Percentiles rank a stretch among this genome's conserved stretches.
These are phyloP conservation scores for Alethe diademata DNA, from an alignment of 2,113 vertebrate genomes.

Conservation along the genomic window DNA sequence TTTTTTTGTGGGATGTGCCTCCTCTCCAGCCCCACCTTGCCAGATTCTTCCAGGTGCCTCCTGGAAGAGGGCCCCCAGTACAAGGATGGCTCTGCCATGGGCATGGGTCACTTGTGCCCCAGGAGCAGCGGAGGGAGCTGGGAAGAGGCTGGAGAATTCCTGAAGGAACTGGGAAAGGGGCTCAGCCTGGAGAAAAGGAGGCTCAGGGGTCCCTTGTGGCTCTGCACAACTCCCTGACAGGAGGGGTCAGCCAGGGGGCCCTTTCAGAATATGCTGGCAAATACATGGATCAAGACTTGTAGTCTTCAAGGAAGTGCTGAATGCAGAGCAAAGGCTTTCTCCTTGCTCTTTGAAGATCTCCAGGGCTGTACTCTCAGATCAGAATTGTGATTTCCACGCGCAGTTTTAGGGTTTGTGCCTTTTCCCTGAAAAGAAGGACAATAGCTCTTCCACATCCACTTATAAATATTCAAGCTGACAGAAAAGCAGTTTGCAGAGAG, in stretches of 20 bases:
- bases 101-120: neutral
- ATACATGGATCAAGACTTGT: accelerated
- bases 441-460: neutral
- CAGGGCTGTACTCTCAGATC: neutral
- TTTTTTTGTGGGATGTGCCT: neutral
- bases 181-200: neutral
- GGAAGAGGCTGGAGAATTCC: neutral
- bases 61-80: neutral
- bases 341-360: neutral
- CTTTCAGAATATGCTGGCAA: neutral
- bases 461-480: neutral
- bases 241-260: neutral
- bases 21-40: neutral
- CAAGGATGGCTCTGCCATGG: neutral
- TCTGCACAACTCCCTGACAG: neutral
- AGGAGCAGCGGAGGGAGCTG: neutral
- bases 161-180: neutral
- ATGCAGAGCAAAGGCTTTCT: neutral
- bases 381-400: neutral
- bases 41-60: neutral
- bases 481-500: neutral
- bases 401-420: neutral
- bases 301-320: neutral
- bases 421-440: neutral
- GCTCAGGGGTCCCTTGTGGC: neutral